Evolutionary conservation across 1,140 invertebrate species (phyloP).

Genomic region (Atta colombica): DNA sequence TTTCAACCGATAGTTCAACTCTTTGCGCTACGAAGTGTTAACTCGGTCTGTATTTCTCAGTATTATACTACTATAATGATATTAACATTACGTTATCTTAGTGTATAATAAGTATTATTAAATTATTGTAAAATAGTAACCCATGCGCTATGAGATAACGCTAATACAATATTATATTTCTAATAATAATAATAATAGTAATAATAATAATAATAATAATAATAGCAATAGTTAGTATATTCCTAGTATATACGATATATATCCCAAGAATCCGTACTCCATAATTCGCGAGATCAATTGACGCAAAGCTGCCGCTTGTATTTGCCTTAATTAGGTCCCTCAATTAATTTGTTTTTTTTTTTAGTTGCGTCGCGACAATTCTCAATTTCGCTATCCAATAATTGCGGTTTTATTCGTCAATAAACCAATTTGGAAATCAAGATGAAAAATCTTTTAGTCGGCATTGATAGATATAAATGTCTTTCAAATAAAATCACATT

Average conservation of each 20-base stretch:
- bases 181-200: conserved; percentile 10
- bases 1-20: conserved; percentile 42
- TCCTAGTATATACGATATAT: neutral
- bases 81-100: conserved; percentile 16
- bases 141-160: neutral
- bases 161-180: conserved; percentile 12
- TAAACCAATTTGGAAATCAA: neutral
- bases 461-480: neutral
- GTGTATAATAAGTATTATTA: conserved; percentile 17
- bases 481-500: neutral
- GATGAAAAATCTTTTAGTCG: neutral
- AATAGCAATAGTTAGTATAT: conserved; percentile 23
- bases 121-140: conserved; percentile 46
- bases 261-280: neutral
- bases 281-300: neutral
- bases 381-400: neutral
- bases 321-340: neutral
- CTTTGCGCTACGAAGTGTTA: conserved; percentile 23
- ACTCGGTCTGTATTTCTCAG: neutral
- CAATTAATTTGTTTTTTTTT: conserved; percentile 7
- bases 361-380: neutral
- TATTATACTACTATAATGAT: conserved; percentile 22
- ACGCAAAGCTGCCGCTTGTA: neutral
- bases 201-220: neutral
- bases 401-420: neutral